Conservation (phyloP, 2,113 vertebrate genomes). For the Heloderma charlesbogerti region DNA sequence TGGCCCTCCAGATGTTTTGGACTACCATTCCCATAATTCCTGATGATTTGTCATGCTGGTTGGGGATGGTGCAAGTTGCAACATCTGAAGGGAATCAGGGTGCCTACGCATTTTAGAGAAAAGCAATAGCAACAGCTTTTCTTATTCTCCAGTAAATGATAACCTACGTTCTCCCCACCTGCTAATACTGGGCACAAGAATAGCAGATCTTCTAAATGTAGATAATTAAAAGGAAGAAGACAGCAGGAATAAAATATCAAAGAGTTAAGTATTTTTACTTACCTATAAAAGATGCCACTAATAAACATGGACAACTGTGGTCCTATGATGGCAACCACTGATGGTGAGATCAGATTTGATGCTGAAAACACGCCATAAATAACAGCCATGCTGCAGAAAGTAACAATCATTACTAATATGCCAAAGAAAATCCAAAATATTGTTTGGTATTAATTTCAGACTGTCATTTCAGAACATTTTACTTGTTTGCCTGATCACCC, state of each 20-base stretch:
- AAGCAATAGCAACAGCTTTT: not conserved
- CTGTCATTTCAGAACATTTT: not conserved
- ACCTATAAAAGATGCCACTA: constrained; percentile 96
- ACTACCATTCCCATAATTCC: too few relatives aligned
- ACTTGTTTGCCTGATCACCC: not conserved
- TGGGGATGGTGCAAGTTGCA: too few relatives aligned
- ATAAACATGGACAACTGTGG: constrained; percentile 93
- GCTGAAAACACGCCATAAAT: constrained; percentile 97
- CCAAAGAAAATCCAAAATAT: not conserved
- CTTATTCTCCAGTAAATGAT: not conserved
- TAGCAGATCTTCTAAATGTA: not conserved
- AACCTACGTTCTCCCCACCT: not conserved
- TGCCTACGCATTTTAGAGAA: not conserved
- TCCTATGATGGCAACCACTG: constrained; percentile 90
- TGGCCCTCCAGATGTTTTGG: too few relatives aligned
- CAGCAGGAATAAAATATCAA: not conserved
- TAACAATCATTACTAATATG: constrained; percentile 1
- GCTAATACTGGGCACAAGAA: not conserved
- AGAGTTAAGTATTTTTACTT: constrained; percentile 40
- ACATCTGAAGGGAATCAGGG: too few relatives aligned
- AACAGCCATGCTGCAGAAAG: constrained; percentile 88
- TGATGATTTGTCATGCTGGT: too few relatives aligned
- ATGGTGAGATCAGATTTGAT: constrained; percentile 93
- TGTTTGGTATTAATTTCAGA: not conserved
- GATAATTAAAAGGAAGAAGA: not conserved